A percentile compares a stretch with the other conserved stretches of the same genome.
Evolutionary conservation across 2,797 vertebrate genomes (phyloP).

Genomic region (Siniperca obscura): DNA sequence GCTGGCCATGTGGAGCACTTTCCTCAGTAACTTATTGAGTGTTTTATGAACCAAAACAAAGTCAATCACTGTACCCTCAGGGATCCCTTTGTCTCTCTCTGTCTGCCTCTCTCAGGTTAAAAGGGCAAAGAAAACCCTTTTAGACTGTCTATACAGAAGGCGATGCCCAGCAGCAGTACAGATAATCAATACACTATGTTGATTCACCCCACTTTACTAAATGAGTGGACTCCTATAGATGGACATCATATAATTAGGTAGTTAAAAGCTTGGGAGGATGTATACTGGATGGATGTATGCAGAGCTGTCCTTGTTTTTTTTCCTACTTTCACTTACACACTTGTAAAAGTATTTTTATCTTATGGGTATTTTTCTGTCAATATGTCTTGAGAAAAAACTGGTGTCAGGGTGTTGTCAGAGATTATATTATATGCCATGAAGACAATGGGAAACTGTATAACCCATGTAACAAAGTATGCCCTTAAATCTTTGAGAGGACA

Average conservation of each 20-base stretch:
- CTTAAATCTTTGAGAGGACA: neutral
- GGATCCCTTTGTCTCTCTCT: constrained; percentile 51
- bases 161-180: constrained; percentile 40
- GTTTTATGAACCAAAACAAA: constrained; percentile 60
- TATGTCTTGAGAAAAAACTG: neutral
- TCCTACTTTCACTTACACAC: neutral
- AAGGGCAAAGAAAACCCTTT: constrained; percentile 63
- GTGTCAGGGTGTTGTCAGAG: neutral
- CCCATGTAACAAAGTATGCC: neutral
- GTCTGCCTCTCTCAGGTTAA: constrained; percentile 56
- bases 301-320: neutral
- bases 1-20: constrained; percentile 10
- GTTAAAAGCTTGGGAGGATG: constrained; percentile 47
- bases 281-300: constrained; percentile 11
- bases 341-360: neutral
- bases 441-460: neutral
- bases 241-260: constrained; percentile 44
- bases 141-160: constrained; percentile 44
- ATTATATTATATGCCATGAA: neutral
- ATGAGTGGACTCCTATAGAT: constrained; percentile 59
- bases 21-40: constrained; percentile 35
- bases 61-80: constrained; percentile 50
- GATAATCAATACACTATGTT: constrained; percentile 65
- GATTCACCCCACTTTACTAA: constrained; percentile 70
- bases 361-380: neutral